Evolutionary conservation across 2,888 invertebrate species (phyloP).

Genomic region (Sarcophaga rosellei): DNA sequence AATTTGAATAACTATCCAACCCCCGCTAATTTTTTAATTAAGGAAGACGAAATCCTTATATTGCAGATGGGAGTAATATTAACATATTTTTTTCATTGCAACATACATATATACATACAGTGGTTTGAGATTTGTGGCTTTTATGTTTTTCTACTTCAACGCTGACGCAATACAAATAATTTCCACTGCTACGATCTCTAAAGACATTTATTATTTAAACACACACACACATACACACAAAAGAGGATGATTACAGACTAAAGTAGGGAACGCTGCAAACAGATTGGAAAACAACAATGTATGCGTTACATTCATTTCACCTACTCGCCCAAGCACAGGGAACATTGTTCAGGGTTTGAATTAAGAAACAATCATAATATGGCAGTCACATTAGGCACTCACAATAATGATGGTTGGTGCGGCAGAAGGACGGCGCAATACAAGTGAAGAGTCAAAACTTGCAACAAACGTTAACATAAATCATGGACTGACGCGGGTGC

Average conservation of each 20-base stretch:
- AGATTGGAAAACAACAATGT: neutral
- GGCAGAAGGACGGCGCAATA: neutral
- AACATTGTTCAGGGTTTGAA: conserved; percentile 72
- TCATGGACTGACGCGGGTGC: too few relatives aligned
- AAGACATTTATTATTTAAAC: conserved; percentile 3
- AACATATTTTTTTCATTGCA: too few relatives aligned
- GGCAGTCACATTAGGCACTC: conserved; percentile 71
- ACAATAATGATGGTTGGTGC: conserved; percentile 43
- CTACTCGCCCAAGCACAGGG: conserved; percentile 21
- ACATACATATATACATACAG: too few relatives aligned
- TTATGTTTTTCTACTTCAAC: conserved; percentile 60
- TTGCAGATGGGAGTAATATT: too few relatives aligned
- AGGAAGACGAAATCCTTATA: too few relatives aligned
- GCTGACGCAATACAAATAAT: conserved; percentile 58
- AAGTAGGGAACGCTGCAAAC: neutral
- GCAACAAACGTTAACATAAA: too few relatives aligned
- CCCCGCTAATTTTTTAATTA: too few relatives aligned
- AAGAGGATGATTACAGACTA: conserved; percentile 11
- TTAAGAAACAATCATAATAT: conserved; percentile 76
- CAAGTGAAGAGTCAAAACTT: too few relatives aligned
- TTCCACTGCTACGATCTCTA: conserved; percentile 52
- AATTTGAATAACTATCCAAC: too few relatives aligned
- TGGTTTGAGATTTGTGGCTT: conserved; percentile 50
- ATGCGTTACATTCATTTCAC: conserved; percentile 4
- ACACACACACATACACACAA: conserved; percentile 20